phyloP scores from a whole-genome alignment of 2,113 vertebrate genomes.

The Arenaria interpres region DNA sequence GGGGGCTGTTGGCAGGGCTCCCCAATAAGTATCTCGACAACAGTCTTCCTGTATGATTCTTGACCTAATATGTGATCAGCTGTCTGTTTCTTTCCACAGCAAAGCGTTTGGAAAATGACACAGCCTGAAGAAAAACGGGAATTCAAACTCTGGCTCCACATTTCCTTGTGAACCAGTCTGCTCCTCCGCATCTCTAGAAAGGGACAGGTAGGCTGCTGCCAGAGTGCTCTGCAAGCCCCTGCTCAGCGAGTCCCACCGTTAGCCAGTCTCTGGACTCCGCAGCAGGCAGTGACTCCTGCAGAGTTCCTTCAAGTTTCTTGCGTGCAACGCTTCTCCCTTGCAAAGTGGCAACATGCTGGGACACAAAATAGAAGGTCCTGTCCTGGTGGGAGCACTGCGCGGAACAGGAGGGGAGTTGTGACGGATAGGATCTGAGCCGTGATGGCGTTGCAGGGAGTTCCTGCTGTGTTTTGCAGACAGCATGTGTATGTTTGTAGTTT shows the following conservation, averaged over 20 bases:
- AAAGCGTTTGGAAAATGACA: not conserved
- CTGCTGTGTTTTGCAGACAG: conserved; percentile 1
- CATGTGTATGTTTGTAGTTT: not conserved
- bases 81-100: not conserved
- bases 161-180: not conserved
- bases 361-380: not conserved
- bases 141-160: not conserved
- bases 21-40: not conserved
- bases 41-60: not conserved
- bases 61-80: not conserved
- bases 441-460: not conserved
- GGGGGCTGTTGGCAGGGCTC: not conserved
- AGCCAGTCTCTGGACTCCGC: not conserved
- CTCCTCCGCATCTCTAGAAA: not conserved
- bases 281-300: not conserved
- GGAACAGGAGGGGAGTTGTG: not conserved
- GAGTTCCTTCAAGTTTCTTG: not conserved
- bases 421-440: not conserved
- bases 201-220: not conserved
- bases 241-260: not conserved
- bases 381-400: not conserved
- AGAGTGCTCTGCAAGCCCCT: not conserved
- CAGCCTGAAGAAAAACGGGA: not conserved
- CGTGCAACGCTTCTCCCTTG: not conserved
- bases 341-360: not conserved